Base-by-base conservation (phyloP, 2,113 vertebrate genomes). In the Heterotilapia buettikoferi region DNA sequence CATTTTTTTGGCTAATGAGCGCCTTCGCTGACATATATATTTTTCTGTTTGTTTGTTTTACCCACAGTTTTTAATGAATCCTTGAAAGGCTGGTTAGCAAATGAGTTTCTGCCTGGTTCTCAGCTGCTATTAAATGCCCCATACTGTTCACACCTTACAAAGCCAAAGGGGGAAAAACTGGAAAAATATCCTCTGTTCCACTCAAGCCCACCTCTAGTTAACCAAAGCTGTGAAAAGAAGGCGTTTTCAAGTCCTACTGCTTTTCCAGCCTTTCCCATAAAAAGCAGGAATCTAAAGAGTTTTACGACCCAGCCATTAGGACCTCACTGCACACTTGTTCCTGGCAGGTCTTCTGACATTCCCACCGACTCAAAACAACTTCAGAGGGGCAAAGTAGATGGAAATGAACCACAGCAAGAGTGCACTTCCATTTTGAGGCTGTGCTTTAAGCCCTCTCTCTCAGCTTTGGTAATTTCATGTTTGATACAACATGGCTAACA, bases 231-330 rank as follows among this genome's bases (percentile, higher is more conserved):
- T 92, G 85, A 95, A 93, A 94, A 89, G 85, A 61, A 85, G 66
- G 81, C 21, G 56, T 84, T 93, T 95, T 90, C 92, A 95, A 92
- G 89, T 89, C 80, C 66, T 76, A 84, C 87, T 84, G 87, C 83
- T 91, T 92, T 92, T 92, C 88, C 93, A 93, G 89, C 85, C 71
- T 88, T 84, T 82, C 92, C 87, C 85, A 95, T 96, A 94, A 95
- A 96, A 96, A 93, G 68, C 61, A 86, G 89, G 92, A 92, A 87
- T 95, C 93, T 92, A 87, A 93, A 86, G 89, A 85, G 87, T 90
- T 96, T 95, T 94, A 95, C 89, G 92, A 92, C 91, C 90, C 82
- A 29, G 59, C 92, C 93, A 92, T 95, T 95, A 96, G 61, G 90
- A 89, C 83, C 86, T 89, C 84, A 59, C 9, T 45, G 85, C 89